phyloP scores from a whole-genome alignment of 1,140 invertebrate genomes.

The Heliconius hermathena region DNA sequence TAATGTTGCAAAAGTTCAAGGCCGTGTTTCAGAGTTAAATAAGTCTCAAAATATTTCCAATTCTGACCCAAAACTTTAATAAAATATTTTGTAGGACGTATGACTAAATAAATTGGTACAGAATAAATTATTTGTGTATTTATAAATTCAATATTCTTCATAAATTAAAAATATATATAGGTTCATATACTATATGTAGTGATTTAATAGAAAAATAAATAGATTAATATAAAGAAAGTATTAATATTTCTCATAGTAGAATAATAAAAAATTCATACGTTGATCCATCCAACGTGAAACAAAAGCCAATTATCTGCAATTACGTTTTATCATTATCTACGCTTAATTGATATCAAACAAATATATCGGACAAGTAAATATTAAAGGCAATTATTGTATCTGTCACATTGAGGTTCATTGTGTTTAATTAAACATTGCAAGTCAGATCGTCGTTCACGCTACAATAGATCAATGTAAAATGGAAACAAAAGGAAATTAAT shows the following conservation, averaged over 20 bases:
- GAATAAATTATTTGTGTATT: not conserved
- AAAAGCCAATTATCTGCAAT: conserved; percentile 61
- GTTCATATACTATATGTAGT: no score
- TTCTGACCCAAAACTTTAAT: not conserved
- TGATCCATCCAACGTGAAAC: conserved; percentile 34
- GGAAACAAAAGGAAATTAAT: conserved; percentile 39
- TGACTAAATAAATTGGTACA: not conserved
- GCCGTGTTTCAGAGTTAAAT: not conserved
- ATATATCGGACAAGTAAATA: conserved; percentile 73
- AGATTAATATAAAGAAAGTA: not conserved
- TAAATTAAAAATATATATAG: not conserved
- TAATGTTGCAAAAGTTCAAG: not conserved
- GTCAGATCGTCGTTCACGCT: conserved; percentile 46
- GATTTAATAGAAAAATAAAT: no score
- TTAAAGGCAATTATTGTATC: conserved; percentile 61
- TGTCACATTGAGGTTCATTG: conserved; percentile 57
- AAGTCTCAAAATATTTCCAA: not conserved
- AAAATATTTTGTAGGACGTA: not conserved
- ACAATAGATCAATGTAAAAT: conserved; percentile 46
- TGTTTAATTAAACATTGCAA: conserved; percentile 60
- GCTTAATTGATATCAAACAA: conserved; percentile 76
- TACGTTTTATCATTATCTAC: conserved; percentile 69
- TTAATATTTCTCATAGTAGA: not conserved
- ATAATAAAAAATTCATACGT: not conserved
- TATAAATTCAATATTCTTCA: not conserved